Base-by-base conservation (phyloP, 2,113 vertebrate genomes). In the Hyperoodon ampullatus region DNA sequence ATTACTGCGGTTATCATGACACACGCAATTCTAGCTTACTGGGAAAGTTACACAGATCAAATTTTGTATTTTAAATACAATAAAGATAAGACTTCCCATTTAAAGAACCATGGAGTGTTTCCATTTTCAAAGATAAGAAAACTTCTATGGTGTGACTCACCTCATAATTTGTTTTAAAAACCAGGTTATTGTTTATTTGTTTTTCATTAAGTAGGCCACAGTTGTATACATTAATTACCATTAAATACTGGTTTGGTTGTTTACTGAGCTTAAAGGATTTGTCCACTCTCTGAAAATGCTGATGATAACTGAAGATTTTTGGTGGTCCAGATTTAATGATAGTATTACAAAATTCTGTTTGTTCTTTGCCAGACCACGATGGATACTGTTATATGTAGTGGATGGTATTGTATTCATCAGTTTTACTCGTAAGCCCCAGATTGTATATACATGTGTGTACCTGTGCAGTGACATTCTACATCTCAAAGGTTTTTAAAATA, bases 191-290 rank as follows among this genome's bases (percentile, higher is more conserved):
- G 75, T 55, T n/a, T 55, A 44, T 92, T 95, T 53, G 47, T 90
- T 89, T 95, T 85, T 91, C 55, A 35, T 81, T 95, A 70, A 75
- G 26, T 58, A 30, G 47, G 58, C 70, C 63, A 78, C n/a, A 55
- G 61, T 75, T 75, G 21, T 85, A 5, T 28, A 44, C 60, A 35
- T 68, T 77, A 61, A 61, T 87, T 92, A 58, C 71, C 15, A 42
- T 92, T 63, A 94, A 85, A 82, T 88, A 70, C 78, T 66, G 61
- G 12, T 93, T 93, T 93, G 70, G 53, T 91, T 93, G 89, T 84
- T 97, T 80, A 55, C 33, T 70, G 55, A 77, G 33, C 47, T 83
- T 88, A 88, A 88, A 97, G 58, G 65, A 75, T 88, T 96, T 96
- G 50, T 39, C 30, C 63, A 30, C 87, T 81, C 70, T 88, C 85